A percentile compares a stretch with the other conserved stretches of the same genome.
These are phyloP conservation scores for Rhopalosiphum maidis DNA, from an alignment of 1,140 invertebrate species.

Conservation along the genomic window DNA sequence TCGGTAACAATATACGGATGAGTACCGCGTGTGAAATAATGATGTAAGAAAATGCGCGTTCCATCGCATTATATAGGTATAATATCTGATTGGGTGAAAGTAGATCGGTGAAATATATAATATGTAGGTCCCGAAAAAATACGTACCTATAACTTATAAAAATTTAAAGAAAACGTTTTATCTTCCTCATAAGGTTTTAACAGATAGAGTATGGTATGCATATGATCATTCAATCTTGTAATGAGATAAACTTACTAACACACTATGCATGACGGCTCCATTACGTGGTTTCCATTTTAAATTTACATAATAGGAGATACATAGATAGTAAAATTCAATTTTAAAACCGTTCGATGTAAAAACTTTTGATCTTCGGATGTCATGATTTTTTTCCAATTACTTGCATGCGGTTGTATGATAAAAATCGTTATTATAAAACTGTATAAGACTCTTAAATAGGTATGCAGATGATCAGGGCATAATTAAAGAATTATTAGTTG, in stretches of 20 bases:
- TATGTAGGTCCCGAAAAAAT: slow-evolving; percentile 17
- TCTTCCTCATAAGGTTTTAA: not conserved
- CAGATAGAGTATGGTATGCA: not conserved
- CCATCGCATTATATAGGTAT: not conserved
- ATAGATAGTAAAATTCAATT: not conserved
- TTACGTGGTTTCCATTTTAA: not conserved
- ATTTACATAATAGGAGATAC: not conserved
- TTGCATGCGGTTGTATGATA: too few relatives aligned
- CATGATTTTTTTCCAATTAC: not conserved
- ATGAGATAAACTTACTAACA: not conserved
- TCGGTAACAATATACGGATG: slow-evolving; percentile 50
- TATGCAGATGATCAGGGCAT: too few relatives aligned
- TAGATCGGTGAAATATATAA: not conserved
- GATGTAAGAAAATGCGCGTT: slow-evolving; percentile 43
- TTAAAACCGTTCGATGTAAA: not conserved
- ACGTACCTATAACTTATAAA: not conserved
- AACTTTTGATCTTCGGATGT: not conserved
- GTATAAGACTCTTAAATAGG: not conserved
- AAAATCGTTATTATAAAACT: too few relatives aligned
- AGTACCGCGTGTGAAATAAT: slow-evolving; percentile 46
- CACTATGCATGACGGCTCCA: not conserved
- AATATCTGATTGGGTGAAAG: slow-evolving; percentile 33
- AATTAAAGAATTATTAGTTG: not conserved
- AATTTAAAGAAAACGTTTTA: not conserved
- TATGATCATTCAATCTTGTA: not conserved